A percentile compares a stretch with the other conserved stretches of the same genome.
Evolutionary conservation across 2,113 vertebrate genomes (phyloP).

Genomic region (Cynoglossus semilaevis): DNA sequence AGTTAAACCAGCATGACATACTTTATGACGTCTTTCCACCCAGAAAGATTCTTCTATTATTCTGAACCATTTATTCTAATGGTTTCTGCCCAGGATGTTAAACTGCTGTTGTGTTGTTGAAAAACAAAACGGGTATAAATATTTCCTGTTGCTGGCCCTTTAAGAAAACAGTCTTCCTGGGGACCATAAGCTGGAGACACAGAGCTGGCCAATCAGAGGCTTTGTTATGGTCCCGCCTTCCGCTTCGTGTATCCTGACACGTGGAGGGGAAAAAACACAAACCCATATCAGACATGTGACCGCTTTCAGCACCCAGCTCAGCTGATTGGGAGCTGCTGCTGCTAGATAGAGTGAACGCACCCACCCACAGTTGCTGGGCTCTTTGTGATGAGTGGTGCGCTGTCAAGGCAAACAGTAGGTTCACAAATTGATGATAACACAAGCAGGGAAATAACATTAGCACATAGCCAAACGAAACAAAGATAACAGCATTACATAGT

Average conservation of each 20-base stretch:
- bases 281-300: slow-evolving; percentile 64
- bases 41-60: too few species aligned
- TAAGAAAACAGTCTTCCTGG: slow-evolving; percentile 54
- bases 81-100: slow-evolving; percentile 7
- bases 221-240: slow-evolving; percentile 74
- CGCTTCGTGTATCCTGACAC: slow-evolving; percentile 61
- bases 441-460: neutral
- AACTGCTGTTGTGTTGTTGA: slow-evolving; percentile 29
- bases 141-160: slow-evolving; percentile 41
- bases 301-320: slow-evolving; percentile 54
- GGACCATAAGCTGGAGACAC: slow-evolving; percentile 61
- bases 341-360: slow-evolving; percentile 28
- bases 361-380: slow-evolving; percentile 37
- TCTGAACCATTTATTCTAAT: too few species aligned
- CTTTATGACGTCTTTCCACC: too few species aligned
- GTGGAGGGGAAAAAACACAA: slow-evolving; percentile 70
- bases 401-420: slow-evolving; percentile 44
- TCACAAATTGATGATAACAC: slow-evolving; percentile 11
- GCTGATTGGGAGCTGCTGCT: slow-evolving; percentile 67
- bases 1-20: too few species aligned
- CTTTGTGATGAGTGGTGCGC: slow-evolving; percentile 17
- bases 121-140: slow-evolving; percentile 16
- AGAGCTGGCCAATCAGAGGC: slow-evolving; percentile 49
- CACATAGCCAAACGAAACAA: neutral
- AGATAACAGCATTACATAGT: slow-evolving; percentile 1